Percentiles rank a stretch among this genome's conserved stretches.
phyloP scores from a whole-genome alignment of 2,113 vertebrate species.

The Corythornis cristatus region DNA sequence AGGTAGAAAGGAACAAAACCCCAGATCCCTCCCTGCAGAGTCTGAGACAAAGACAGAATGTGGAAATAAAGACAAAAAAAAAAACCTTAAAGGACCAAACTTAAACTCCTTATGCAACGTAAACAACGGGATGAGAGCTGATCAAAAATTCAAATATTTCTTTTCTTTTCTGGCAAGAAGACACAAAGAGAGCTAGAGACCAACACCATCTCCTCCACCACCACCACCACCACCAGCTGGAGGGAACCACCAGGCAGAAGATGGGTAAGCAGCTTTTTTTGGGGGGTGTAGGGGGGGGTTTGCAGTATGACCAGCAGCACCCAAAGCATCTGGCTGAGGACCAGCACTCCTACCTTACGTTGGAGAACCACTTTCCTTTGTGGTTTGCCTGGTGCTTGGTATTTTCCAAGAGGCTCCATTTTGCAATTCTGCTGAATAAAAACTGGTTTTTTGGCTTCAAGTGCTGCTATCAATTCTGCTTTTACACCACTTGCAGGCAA shows the following conservation, averaged over 20 bases:
- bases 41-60: neutral
- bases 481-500: neutral
- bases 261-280: conserved; percentile 40
- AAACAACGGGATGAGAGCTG: conserved; percentile 11
- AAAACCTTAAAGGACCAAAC: neutral
- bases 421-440: conserved; percentile 81
- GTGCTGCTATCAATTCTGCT: neutral
- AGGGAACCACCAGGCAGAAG: conserved; percentile 66
- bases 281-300: no score
- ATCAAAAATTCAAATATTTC: conserved; percentile 50
- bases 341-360: conserved; percentile 74
- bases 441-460: conserved; percentile 73
- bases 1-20: neutral
- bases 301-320: conserved; percentile 34
- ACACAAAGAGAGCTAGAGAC: conserved; percentile 53
- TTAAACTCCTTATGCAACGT: neutral
- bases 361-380: conserved; percentile 77
- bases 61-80: neutral
- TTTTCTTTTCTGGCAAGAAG: conserved; percentile 32
- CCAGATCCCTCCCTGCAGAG: neutral
- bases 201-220: neutral
- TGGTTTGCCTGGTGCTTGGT: conserved; percentile 75
- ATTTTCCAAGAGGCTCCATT: conserved; percentile 75
- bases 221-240: conserved; percentile 1
- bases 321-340: conserved; percentile 59